phyloP scores from a whole-genome alignment of 2,888 invertebrate genomes.

The Lysandra coridon region DNA sequence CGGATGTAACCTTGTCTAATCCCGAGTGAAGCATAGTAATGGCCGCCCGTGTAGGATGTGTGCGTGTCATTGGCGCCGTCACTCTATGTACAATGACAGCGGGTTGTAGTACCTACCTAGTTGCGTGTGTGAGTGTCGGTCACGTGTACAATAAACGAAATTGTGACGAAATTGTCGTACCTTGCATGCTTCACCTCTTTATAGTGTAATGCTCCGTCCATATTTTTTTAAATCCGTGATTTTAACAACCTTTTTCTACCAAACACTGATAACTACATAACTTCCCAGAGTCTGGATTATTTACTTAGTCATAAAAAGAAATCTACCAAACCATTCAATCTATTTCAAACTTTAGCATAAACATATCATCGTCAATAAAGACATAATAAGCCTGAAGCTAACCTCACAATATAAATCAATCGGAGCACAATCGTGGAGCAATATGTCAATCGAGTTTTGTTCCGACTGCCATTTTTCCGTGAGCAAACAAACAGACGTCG shows the following conservation, averaged over 20 bases:
- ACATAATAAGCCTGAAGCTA: conserved; percentile 1
- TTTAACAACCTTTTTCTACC: background rate
- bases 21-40: too few relatives aligned
- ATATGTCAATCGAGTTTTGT: conserved; percentile 67
- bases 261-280: background rate
- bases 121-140: too few relatives aligned
- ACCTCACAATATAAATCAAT: conserved; percentile 58
- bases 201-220: too few relatives aligned
- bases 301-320: background rate
- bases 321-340: background rate
- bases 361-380: conserved; percentile 1
- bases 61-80: too few relatives aligned
- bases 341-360: background rate
- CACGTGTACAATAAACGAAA: too few relatives aligned
- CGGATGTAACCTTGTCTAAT: too few relatives aligned
- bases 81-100: too few relatives aligned
- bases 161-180: too few relatives aligned
- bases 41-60: too few relatives aligned
- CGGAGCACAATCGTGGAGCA: conserved; percentile 56
- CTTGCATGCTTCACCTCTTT: too few relatives aligned
- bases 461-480: conserved; percentile 59
- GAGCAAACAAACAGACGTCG: conserved; percentile 66
- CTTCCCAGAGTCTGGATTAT: background rate
- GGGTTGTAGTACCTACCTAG: too few relatives aligned
- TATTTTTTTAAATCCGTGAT: too few relatives aligned